A percentile compares a stretch with the other conserved stretches of the same genome.
Evolutionary conservation across 2,888 invertebrate genomes (phyloP).

Genomic region (Leucophora obtusa): DNA sequence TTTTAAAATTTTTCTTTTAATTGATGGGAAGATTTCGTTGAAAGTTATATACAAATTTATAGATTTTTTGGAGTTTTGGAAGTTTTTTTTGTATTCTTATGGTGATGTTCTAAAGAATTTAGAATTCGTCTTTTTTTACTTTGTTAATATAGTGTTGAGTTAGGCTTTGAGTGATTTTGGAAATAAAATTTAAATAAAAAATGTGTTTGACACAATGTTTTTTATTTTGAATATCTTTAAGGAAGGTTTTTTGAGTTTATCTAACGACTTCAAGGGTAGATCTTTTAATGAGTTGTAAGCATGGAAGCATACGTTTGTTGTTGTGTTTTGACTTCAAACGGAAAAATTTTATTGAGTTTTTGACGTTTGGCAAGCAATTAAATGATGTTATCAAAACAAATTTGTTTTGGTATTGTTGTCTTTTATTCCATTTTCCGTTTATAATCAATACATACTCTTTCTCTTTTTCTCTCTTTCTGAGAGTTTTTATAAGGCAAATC

Average conservation of each 20-base stretch:
- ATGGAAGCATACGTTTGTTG: constrained; percentile 52
- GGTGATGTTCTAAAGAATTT: constrained; percentile 39
- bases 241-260: constrained; percentile 4
- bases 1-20: constrained; percentile 21
- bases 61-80: constrained; percentile 23
- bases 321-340: constrained; percentile 50
- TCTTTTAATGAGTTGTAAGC: constrained; percentile 39
- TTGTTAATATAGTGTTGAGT: neutral
- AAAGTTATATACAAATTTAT: constrained; percentile 11
- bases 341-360: constrained; percentile 39
- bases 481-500: neutral
- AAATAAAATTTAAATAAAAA: neutral
- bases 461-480: constrained; percentile 16
- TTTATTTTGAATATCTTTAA: constrained; percentile 31
- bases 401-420: constrained; percentile 13
- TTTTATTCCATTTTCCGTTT: constrained; percentile 44
- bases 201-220: constrained; percentile 51
- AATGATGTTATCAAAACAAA: neutral
- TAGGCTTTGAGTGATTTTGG: neutral
- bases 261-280: constrained; percentile 15
- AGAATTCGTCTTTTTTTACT: constrained; percentile 49
- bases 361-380: constrained; percentile 44
- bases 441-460: constrained; percentile 31
- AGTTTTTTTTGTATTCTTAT: constrained; percentile 18
- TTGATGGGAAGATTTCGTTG: constrained; percentile 42